Conservation (phyloP, 2,113 vertebrate genomes). For the Sterna hirundo region DNA sequence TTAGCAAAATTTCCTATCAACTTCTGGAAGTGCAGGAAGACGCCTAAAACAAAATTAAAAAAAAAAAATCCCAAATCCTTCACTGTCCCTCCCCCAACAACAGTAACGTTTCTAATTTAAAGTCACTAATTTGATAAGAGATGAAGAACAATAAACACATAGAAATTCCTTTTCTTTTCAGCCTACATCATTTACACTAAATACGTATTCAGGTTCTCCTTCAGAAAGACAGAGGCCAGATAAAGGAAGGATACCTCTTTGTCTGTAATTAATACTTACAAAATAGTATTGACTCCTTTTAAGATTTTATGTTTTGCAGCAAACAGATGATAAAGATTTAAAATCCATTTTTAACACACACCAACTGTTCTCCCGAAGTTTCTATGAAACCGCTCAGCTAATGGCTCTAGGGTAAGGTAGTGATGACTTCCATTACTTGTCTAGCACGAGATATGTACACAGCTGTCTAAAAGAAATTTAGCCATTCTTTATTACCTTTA, state of each 20-base stretch:
- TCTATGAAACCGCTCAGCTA: not conserved
- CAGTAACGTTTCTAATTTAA: not conserved
- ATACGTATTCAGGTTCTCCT: not conserved
- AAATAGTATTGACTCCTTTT: not conserved
- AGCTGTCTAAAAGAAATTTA: not conserved
- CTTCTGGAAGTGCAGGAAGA: not conserved
- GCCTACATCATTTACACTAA: not conserved
- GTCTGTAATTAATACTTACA: not conserved
- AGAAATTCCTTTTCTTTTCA: not conserved
- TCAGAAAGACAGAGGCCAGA: not conserved
- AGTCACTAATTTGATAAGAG: not conserved
- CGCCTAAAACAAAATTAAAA: not conserved
- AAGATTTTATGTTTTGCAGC: not conserved
- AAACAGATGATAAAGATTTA: not conserved
- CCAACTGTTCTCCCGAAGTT: not conserved
- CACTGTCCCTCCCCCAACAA: not conserved
- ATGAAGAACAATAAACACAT: not conserved
- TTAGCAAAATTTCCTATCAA: not conserved
- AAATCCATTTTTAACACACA: not conserved
- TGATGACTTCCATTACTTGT: not conserved
- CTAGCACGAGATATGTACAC: not conserved
- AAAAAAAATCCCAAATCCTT: not conserved
- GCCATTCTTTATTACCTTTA: not conserved
- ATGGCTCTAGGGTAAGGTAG: not conserved
- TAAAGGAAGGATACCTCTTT: not conserved